Percentiles rank a stretch among this genome's conserved stretches.
Conservation (phyloP, 1,140 invertebrate genomes). For the Alviniconcha marisindica region DNA sequence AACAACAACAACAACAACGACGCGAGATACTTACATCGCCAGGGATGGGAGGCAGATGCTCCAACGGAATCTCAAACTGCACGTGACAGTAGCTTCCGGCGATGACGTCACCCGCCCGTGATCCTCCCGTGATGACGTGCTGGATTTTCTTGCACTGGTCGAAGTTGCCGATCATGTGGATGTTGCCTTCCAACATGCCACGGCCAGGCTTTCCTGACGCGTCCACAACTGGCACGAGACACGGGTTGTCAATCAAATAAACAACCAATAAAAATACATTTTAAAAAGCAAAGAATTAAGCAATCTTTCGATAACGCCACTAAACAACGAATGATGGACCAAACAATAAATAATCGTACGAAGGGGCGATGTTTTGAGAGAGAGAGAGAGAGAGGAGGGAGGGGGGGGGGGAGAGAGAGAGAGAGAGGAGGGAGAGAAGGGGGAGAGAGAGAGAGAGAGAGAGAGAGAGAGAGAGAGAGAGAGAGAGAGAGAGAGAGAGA, state of each 20-base stretch:
- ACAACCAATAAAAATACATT: too few relatives aligned
- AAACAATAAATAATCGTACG: too few relatives aligned
- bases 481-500: not conserved
- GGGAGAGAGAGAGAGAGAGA: not conserved
- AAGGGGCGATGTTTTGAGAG: not conserved
- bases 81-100: slow-evolving; percentile 39
- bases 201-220: slow-evolving; percentile 67
- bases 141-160: slow-evolving; percentile 66
- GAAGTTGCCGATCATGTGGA: slow-evolving; percentile 70
- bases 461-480: not conserved
- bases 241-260: too few relatives aligned
- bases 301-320: too few relatives aligned
- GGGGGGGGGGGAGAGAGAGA: not conserved
- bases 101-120: slow-evolving; percentile 15
- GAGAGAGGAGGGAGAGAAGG: not conserved
- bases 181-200: slow-evolving; percentile 69
- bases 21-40: slow-evolving; percentile 2
- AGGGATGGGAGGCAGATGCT: slow-evolving; percentile 23
- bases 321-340: too few relatives aligned
- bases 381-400: not conserved
- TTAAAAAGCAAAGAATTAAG: too few relatives aligned
- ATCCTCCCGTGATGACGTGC: slow-evolving; percentile 19
- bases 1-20: too few relatives aligned
- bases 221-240: slow-evolving; percentile 68
- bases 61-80: slow-evolving; percentile 20